Conservation (phyloP, 2,113 vertebrate species). For the Crotalus helleri region DNA sequence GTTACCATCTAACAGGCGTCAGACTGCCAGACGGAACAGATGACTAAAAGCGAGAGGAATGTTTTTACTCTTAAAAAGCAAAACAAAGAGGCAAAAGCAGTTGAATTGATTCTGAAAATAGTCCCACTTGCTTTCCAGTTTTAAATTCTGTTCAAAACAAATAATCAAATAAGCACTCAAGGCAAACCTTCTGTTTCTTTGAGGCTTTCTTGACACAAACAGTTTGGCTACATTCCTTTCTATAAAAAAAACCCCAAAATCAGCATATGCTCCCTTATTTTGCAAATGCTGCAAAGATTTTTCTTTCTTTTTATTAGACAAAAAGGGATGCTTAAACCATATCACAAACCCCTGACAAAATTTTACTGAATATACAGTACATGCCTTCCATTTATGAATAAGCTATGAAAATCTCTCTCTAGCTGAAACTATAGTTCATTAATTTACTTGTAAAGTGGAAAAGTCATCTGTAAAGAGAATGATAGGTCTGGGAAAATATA, state of each 20-base stretch:
- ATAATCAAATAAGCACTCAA: neutral
- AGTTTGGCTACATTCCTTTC: neutral
- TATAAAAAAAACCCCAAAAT: neutral
- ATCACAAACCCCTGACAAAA: neutral
- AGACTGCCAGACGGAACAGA: neutral
- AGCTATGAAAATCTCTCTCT: neutral
- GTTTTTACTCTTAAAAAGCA: neutral
- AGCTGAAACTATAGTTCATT: neutral
- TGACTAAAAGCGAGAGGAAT: neutral
- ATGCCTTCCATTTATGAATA: neutral
- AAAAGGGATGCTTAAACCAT: neutral
- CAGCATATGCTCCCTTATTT: neutral
- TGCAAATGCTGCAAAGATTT: neutral
- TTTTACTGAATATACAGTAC: neutral
- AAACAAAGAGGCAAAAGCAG: neutral
- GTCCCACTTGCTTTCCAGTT: neutral
- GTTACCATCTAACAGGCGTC: neutral
- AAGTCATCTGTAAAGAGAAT: neutral
- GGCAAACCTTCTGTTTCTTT: neutral
- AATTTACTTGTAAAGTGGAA: neutral
- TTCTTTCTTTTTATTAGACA: neutral
- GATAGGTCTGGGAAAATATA: neutral
- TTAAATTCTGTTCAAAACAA: neutral
- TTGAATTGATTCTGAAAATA: neutral
- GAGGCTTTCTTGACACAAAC: neutral